Percentiles rank a stretch among this genome's conserved stretches.
These are phyloP conservation scores for Pocillopora damicornis DNA, from an alignment of 64 coral and sea anemone species.

Conservation along the genomic window DNA sequence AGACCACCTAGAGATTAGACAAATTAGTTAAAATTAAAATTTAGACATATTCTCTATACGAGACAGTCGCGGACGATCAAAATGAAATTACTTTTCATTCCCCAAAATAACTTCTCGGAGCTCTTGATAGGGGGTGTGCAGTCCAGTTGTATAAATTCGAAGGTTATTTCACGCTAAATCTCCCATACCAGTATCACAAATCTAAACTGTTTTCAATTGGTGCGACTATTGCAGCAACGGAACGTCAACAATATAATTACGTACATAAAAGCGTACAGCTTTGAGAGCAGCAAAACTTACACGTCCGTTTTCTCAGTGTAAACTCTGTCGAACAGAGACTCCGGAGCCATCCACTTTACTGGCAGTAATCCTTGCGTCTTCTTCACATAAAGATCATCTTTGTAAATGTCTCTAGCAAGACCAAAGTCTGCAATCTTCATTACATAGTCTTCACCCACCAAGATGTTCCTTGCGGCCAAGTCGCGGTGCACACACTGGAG, in stretches of 20 bases:
- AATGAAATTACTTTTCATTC: no score
- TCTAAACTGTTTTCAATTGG: no score
- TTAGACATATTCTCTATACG: background rate
- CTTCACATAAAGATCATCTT: constrained; percentile 58
- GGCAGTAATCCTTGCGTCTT: constrained; percentile 58
- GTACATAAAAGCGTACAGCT: no score
- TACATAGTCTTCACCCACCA: constrained; percentile 57
- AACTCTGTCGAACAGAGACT: constrained; percentile 60
- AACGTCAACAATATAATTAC: no score
- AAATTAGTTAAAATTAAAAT: no score
- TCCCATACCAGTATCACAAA: no score
- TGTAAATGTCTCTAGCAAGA: constrained; percentile 66
- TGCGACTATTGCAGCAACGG: no score
- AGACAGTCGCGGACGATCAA: background rate
- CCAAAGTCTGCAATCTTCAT: constrained; percentile 85
- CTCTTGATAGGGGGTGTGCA: no score
- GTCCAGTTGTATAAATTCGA: no score
- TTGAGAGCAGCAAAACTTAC: constrained; percentile 33
- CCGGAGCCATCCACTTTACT: constrained; percentile 81
- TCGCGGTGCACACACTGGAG: constrained; percentile 72
- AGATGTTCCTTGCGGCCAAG: constrained; percentile 64
- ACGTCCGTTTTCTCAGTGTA: constrained; percentile 80
- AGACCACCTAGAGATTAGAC: constrained; percentile 30
- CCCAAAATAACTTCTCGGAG: no score
- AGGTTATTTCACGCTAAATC: no score